Percentiles rank a stretch among this genome's conserved stretches.
These are phyloP conservation scores for Urocyon cinereoargenteus DNA, from an alignment of 2,797 vertebrate species.

Conservation along the genomic window DNA sequence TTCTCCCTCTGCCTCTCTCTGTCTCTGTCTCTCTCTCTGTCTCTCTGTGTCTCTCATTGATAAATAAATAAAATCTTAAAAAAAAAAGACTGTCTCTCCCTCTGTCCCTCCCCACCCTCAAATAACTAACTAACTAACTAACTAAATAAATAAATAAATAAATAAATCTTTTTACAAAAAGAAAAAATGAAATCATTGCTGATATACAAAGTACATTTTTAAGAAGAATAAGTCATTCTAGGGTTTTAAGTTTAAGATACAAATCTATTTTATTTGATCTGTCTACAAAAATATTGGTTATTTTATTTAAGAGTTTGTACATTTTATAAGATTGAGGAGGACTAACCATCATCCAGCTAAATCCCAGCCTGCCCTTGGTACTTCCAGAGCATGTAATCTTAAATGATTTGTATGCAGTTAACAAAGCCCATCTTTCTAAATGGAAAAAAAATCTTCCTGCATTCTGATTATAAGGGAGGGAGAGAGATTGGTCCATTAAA, in stretches of 20 bases:
- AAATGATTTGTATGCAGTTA: constrained; percentile 1
- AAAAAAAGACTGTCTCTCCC: not conserved
- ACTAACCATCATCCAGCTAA: not conserved
- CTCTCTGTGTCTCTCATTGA: no score
- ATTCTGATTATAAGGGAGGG: not conserved
- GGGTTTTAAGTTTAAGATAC: constrained; percentile 39
- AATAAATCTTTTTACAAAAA: not conserved
- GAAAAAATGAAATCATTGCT: not conserved
- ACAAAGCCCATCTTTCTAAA: not conserved
- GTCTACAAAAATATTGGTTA: not conserved
- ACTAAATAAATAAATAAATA: not conserved
- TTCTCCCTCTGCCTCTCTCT: no score
- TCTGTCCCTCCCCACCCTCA: not conserved
- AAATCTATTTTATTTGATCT: not conserved
- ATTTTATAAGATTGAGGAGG: constrained; percentile 49
- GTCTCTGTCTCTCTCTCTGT: no score
- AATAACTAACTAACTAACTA: not conserved
- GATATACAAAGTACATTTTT: not conserved
- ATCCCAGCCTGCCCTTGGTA: not conserved
- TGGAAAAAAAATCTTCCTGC: not conserved
- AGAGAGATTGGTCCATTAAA: constrained; percentile 49
- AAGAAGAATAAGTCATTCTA: not conserved
- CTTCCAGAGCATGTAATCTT: not conserved
- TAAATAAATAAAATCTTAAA: no score
- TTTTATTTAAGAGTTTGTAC: constrained; percentile 9